phyloP scores from a whole-genome alignment of 2,113 vertebrate species.

The Larimichthys polyactis region DNA sequence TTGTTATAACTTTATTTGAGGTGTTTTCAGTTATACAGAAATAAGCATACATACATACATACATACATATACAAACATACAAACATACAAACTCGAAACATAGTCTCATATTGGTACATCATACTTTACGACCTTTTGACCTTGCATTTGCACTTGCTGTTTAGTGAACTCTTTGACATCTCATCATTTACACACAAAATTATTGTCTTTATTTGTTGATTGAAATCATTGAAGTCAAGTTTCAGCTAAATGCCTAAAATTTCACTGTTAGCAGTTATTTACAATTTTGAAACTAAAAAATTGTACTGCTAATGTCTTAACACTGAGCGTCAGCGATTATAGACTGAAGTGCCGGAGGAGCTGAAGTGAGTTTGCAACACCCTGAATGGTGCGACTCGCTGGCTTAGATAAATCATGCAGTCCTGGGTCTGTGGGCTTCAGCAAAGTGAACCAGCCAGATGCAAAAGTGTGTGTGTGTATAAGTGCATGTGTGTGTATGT shows the following conservation, averaged over 20 bases:
- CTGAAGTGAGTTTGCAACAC: conserved; percentile 66
- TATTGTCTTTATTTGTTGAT: background rate
- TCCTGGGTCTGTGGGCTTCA: conserved; percentile 77
- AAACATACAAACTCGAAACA: no score
- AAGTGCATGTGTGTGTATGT: conserved; percentile 40
- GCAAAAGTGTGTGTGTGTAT: conserved; percentile 74
- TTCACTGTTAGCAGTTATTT: background rate
- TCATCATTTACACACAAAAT: background rate
- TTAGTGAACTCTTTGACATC: no score
- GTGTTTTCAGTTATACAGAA: no score
- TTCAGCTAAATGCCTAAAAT: background rate
- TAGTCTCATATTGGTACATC: no score
- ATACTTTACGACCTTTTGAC: background rate
- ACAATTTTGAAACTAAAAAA: conserved; percentile 4
- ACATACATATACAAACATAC: no score
- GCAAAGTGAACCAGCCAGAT: conserved; percentile 83
- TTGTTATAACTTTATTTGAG: background rate
- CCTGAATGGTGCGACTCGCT: conserved; percentile 69
- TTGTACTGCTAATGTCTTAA: conserved; percentile 33
- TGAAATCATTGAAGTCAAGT: background rate
- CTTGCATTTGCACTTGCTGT: background rate
- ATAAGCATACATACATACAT: no score
- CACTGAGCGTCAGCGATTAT: conserved; percentile 51
- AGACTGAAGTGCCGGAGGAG: conserved; percentile 55
- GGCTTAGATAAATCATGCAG: conserved; percentile 83